Evolutionary conservation across 2,888 invertebrate genomes (phyloP), one percentile per base, ranked within the genome.

Genomic region (Merodon equestris): DNA sequence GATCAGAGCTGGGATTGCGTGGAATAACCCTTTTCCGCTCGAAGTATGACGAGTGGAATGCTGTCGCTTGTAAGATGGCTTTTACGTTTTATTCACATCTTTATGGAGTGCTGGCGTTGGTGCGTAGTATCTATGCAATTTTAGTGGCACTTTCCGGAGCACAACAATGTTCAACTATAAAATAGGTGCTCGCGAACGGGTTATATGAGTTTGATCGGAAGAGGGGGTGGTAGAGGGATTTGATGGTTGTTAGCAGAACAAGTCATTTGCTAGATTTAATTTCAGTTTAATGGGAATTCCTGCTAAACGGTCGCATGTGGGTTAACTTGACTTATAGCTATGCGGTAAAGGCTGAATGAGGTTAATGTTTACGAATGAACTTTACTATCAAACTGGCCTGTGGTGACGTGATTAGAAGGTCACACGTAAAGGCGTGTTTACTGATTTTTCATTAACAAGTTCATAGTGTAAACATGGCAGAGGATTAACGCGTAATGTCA

Each of bases 1-100:
- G 71, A 71, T 71, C 61, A 7, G 27, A 71, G 56, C 71, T 42
- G 54, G 71, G 60, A 71, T 48, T 71, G 34, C 19, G 54, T 48
- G 40, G 40, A 40, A n/a, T 10, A 40, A 66, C 54, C 61, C 71
- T 56, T 71, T 71, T 61, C 48, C 19, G 17, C 40, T 34, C 51
- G 27, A 7, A 27, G 2, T 27, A 27, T 27, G 27, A 27, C 27
- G 27, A 27, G 27, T 27, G 27, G 27, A 27, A 27, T 27, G 27
- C 27, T 27, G 27, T 27, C 27, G 27, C 3, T 7, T 27, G 7
- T 27, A 27, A 27, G 27, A 27, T 27, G 27, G 27, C 27, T 27
- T 27, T 27, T 13, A 14, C 34, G 34, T 61, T 71, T 71, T 61
- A 71, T 71, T 70, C 48, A 34, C 12, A 4, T 54, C 42, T 51